These are phyloP conservation scores for Hirundo rustica DNA, from an alignment of 2,797 vertebrate genomes.

Conservation along the genomic window DNA sequence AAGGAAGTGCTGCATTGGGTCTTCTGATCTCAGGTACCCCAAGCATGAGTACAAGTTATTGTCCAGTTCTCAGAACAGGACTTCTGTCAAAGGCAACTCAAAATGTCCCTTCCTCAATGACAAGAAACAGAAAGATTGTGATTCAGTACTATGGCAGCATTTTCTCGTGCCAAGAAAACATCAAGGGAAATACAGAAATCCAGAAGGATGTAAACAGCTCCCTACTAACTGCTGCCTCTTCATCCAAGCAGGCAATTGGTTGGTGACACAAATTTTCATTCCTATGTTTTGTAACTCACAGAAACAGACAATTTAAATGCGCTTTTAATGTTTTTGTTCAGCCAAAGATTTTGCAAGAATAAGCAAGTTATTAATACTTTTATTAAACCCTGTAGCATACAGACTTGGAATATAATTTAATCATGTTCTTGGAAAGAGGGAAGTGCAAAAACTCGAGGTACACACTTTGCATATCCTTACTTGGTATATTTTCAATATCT, in stretches of 20 bases:
- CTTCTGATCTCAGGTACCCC: background rate
- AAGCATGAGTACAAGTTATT: background rate
- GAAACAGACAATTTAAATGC: background rate
- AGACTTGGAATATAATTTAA: background rate
- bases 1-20: background rate
- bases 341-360: background rate
- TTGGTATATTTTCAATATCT: background rate
- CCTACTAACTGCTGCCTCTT: background rate
- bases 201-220: background rate
- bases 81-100: background rate
- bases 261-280: background rate
- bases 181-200: background rate
- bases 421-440: background rate
- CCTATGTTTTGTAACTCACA: background rate
- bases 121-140: background rate
- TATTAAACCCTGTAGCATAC: background rate
- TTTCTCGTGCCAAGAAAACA: background rate
- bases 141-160: background rate
- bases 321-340: background rate
- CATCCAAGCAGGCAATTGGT: background rate
- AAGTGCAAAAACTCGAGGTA: background rate
- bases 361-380: background rate
- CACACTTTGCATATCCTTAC: background rate
- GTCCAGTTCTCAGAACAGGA: background rate
- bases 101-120: background rate